Percentiles rank a stretch among this genome's conserved stretches.
Evolutionary conservation across 2,888 invertebrate species (phyloP).

Genomic region (Notodonta ziczac): DNA sequence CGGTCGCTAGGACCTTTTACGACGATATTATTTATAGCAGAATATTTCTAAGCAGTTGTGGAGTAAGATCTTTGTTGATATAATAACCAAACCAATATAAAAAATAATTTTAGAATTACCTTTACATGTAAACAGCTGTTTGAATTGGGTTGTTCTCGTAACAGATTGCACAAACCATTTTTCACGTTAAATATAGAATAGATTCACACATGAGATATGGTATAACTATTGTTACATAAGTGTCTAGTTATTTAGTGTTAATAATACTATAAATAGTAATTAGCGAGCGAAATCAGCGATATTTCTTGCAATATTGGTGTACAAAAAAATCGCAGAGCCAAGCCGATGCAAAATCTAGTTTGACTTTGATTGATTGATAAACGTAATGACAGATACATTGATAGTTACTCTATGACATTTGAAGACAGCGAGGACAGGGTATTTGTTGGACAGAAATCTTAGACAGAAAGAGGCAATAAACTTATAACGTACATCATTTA

Average conservation of each 20-base stretch:
- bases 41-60: constrained; percentile 6
- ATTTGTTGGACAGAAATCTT: too few species aligned
- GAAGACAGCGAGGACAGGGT: too few species aligned
- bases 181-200: constrained; percentile 49
- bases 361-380: background rate
- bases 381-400: background rate
- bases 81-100: constrained; percentile 10
- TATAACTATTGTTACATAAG: constrained; percentile 10
- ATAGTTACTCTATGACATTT: too few species aligned
- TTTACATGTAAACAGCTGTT: constrained; percentile 76
- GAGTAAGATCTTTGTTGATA: constrained; percentile 5
- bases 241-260: background rate
- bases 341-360: too few species aligned
- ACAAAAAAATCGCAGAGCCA: too few species aligned
- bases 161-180: constrained; percentile 47
- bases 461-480: too few species aligned
- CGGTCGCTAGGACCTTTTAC: constrained; percentile 17
- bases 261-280: background rate
- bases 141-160: constrained; percentile 41
- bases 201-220: constrained; percentile 18
- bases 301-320: background rate
- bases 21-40: background rate
- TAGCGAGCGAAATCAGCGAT: background rate
- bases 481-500: too few species aligned
- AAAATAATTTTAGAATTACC: constrained; percentile 45